These are phyloP conservation scores for Augiades crinisus DNA, from an alignment of 2,888 invertebrate genomes.

Conservation along the genomic window DNA sequence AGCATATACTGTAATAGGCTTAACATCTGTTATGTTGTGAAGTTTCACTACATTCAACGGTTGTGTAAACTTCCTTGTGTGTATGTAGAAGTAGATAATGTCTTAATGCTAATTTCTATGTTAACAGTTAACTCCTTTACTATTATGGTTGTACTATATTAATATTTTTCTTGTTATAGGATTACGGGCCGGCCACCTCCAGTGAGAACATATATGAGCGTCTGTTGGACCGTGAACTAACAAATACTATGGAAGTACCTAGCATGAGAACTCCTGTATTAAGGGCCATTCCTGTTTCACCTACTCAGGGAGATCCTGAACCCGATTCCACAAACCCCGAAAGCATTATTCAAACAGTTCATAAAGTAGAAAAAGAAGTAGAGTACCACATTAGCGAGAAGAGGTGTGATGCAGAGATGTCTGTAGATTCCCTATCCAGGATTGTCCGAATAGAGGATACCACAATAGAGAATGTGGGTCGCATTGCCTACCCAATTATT, in stretches of 20 bases:
- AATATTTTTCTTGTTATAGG: slow-evolving; percentile 62
- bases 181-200: slow-evolving; percentile 80
- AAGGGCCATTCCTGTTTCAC: slow-evolving; percentile 64
- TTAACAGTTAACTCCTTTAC: no score
- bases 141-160: slow-evolving; percentile 46
- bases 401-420: slow-evolving; percentile 62
- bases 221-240: slow-evolving; percentile 74
- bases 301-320: slow-evolving; percentile 64
- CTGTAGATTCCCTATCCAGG: slow-evolving; percentile 65
- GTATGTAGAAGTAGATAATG: no score
- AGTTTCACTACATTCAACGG: no score
- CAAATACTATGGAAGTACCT: slow-evolving; percentile 70
- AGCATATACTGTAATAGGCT: no score
- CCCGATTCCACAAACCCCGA: slow-evolving; percentile 75
- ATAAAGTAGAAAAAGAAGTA: slow-evolving; percentile 62
- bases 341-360: slow-evolving; percentile 66
- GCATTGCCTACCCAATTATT: slow-evolving; percentile 65
- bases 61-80: no score
- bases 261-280: slow-evolving; percentile 72
- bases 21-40: no score
- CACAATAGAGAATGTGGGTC: slow-evolving; percentile 60
- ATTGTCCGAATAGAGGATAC: slow-evolving; percentile 70
- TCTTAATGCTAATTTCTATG: no score
- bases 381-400: slow-evolving; percentile 69
- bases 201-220: slow-evolving; percentile 73